Evolutionary conservation across 2,888 invertebrate species (phyloP).

Genomic region (Drosophila antonietae): DNA sequence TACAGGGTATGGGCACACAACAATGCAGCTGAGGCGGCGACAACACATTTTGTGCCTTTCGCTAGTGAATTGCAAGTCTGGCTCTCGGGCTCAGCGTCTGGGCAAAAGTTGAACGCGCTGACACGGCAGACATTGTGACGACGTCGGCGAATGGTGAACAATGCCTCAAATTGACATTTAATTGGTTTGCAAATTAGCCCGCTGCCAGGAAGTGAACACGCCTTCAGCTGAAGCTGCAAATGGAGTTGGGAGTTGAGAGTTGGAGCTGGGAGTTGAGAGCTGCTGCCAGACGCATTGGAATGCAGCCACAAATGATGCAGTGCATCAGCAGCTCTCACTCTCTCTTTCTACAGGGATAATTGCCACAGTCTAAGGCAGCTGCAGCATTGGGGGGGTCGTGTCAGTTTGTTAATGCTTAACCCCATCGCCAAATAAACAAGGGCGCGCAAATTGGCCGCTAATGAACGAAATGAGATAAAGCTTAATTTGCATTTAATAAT

Average conservation of each 20-base stretch:
- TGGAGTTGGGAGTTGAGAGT: background rate
- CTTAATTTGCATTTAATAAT: constrained; percentile 81
- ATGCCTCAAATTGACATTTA: constrained; percentile 83
- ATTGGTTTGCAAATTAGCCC: constrained; percentile 82
- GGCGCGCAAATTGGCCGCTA: constrained; percentile 67
- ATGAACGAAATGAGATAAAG: constrained; percentile 78
- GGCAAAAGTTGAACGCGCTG: constrained; percentile 54
- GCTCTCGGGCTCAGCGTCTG: constrained; percentile 6
- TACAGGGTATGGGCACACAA: constrained; percentile 9
- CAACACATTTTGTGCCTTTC: constrained; percentile 38
- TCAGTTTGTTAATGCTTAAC: constrained; percentile 2
- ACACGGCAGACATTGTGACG: constrained; percentile 64
- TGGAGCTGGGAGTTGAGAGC: constrained; percentile 1
- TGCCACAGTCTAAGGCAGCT: constrained; percentile 7
- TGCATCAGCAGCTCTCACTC: constrained; percentile 6
- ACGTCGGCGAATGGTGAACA: constrained; percentile 52
- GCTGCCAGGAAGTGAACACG: constrained; percentile 50
- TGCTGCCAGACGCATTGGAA: constrained; percentile 20
- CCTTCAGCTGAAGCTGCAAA: constrained; percentile 15
- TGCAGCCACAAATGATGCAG: constrained; percentile 37
- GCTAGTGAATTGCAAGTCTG: constrained; percentile 13
- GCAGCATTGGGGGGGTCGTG: constrained; percentile 1
- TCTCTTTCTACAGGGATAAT: background rate
- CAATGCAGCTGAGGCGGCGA: constrained; percentile 33
- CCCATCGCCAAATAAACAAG: constrained; percentile 62